A percentile compares a stretch with the other conserved stretches of the same genome.
Conservation (phyloP, 2,113 vertebrate genomes). For the Vulpes ferrilata region DNA sequence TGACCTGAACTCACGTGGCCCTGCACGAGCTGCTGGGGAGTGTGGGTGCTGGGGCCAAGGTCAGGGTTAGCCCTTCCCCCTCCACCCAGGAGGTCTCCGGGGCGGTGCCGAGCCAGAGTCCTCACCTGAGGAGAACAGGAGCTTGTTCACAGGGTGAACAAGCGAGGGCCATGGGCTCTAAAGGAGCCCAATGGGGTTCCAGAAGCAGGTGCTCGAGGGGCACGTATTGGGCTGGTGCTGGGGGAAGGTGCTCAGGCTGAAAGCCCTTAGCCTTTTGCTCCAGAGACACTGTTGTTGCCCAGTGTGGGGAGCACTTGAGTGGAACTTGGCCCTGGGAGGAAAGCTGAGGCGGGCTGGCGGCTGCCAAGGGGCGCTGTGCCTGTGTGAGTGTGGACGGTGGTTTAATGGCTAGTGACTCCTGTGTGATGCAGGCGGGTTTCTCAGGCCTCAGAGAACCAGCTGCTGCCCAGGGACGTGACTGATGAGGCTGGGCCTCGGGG, state of each 20-base stretch:
- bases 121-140: too few species aligned
- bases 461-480: not conserved
- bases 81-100: not conserved
- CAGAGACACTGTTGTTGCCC: too few species aligned
- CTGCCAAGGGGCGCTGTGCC: not conserved
- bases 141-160: not conserved
- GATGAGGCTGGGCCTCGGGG: not conserved
- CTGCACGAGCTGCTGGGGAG: not conserved
- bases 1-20: not conserved
- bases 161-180: not conserved
- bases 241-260: not conserved
- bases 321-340: too few species aligned
- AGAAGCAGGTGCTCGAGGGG: not conserved
- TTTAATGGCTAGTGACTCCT: not conserved
- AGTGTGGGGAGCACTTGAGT: not conserved
- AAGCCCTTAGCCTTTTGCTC: too few species aligned
- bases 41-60: not conserved
- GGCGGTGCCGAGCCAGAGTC: fast-evolving
- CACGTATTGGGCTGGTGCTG: not conserved
- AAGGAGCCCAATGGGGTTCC: not conserved
- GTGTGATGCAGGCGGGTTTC: too few species aligned
- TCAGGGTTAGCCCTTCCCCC: too few species aligned
- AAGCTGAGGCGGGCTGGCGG: not conserved
- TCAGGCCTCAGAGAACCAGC: not conserved
- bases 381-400: not conserved